A percentile compares a stretch with the other conserved stretches of the same genome.
These are phyloP conservation scores for Pimpla rufipes DNA, from an alignment of 2,888 invertebrate species.

Conservation along the genomic window DNA sequence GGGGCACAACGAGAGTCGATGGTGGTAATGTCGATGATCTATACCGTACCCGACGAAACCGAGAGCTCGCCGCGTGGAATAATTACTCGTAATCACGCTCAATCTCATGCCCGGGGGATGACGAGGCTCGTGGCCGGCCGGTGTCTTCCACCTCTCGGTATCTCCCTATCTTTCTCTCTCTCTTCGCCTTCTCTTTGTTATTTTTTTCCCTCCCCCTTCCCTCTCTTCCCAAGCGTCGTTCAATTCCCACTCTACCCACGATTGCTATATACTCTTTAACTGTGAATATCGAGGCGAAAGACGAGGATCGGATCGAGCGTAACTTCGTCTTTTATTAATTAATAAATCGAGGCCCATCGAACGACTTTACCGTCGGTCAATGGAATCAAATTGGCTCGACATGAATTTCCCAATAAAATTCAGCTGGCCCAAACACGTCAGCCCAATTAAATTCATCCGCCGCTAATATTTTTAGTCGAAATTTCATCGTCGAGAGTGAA, in stretches of 20 bases:
- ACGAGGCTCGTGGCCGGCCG: constrained; percentile 73
- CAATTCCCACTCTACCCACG: constrained; percentile 48
- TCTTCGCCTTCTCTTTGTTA: constrained; percentile 1
- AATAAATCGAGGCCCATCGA: constrained; percentile 52
- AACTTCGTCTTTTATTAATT: constrained; percentile 47
- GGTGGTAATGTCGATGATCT: constrained; percentile 63
- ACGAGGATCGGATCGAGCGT: constrained; percentile 26
- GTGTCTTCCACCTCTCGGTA: constrained; percentile 38
- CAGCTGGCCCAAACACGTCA: neutral
- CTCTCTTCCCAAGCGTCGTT: constrained; percentile 37
- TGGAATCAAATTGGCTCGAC: neutral
- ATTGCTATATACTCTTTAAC: constrained; percentile 58
- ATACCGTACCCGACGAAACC: constrained; percentile 74
- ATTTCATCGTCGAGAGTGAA: no score
- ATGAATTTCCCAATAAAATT: no score
- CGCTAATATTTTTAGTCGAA: no score
- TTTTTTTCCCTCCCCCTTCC: constrained; percentile 28
- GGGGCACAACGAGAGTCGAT: constrained; percentile 51
- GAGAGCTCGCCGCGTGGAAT: constrained; percentile 77
- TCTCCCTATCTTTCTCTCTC: constrained; percentile 30
- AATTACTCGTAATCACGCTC: constrained; percentile 84
- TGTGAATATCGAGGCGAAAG: constrained; percentile 37
- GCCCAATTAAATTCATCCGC: no score
- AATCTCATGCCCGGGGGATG: constrained; percentile 82
- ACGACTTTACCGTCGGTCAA: constrained; percentile 54